Conservation (phyloP, 2,888 invertebrate genomes). For the Clanis bilineata region DNA sequence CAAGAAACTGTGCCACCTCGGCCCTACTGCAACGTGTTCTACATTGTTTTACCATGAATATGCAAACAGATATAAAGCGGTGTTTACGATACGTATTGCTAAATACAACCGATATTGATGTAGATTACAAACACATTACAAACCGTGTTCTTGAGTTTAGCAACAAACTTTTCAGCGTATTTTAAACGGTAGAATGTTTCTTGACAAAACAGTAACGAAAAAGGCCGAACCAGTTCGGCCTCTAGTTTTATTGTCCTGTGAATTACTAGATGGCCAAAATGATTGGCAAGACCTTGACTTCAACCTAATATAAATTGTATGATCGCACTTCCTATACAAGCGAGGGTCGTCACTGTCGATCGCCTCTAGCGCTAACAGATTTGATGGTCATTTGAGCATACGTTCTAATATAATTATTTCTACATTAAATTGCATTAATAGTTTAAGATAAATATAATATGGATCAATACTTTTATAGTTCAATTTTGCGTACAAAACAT, state of each 20-base stretch:
- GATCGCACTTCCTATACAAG: conserved; percentile 74
- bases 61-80: conserved; percentile 55
- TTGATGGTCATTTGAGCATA: conserved; percentile 38
- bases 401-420: background rate
- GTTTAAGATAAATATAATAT: no score
- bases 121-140: background rate
- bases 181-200: conserved; percentile 20
- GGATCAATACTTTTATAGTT: no score
- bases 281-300: conserved; percentile 77
- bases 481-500: no score
- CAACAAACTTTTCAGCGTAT: conserved; percentile 29
- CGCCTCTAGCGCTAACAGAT: conserved; percentile 51
- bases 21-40: conserved; percentile 66
- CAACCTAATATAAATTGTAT: conserved; percentile 73
- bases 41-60: conserved; percentile 73
- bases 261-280: conserved; percentile 72
- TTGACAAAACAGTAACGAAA: conserved; percentile 43
- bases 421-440: background rate
- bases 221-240: conserved; percentile 59
- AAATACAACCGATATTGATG: conserved; percentile 10
- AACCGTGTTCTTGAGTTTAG: conserved; percentile 11
- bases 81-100: conserved; percentile 6
- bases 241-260: conserved; percentile 71
- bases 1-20: conserved; percentile 78
- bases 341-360: conserved; percentile 68